These are phyloP conservation scores for Orcinus orca DNA, from an alignment of 2,113 vertebrate species.

Conservation along the genomic window DNA sequence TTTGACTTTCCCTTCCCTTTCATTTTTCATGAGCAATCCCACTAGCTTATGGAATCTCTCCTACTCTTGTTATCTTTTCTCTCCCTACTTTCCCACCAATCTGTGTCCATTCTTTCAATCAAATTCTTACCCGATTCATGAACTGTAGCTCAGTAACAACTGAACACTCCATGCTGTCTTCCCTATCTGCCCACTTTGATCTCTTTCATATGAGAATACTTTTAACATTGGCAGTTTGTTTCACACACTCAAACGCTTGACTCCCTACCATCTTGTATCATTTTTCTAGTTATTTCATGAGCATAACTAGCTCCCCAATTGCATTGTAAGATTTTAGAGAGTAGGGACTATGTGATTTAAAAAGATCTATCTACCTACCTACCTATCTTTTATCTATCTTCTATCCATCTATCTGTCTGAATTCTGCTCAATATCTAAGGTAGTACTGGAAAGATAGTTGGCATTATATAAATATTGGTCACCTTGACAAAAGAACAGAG, in stretches of 20 bases:
- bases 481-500: neutral
- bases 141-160: neutral
- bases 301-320: neutral
- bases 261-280: neutral
- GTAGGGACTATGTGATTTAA: neutral
- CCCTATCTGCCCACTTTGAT: no score
- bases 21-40: neutral
- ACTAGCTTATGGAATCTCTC: neutral
- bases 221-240: neutral
- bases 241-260: neutral
- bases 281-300: neutral
- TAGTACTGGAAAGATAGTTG: neutral
- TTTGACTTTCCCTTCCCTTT: neutral
- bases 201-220: neutral
- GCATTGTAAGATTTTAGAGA: neutral
- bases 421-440: neutral
- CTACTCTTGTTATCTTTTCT: neutral
- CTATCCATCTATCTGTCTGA: neutral
- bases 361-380: neutral
- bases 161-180: neutral
- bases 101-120: neutral
- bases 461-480: neutral
- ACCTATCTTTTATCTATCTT: neutral
- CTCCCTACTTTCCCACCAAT: neutral
- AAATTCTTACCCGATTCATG: neutral